Evolutionary conservation across 2,797 vertebrate species (phyloP), one percentile per base, ranked within the genome.

Genomic region (Chrosomus eos): DNA sequence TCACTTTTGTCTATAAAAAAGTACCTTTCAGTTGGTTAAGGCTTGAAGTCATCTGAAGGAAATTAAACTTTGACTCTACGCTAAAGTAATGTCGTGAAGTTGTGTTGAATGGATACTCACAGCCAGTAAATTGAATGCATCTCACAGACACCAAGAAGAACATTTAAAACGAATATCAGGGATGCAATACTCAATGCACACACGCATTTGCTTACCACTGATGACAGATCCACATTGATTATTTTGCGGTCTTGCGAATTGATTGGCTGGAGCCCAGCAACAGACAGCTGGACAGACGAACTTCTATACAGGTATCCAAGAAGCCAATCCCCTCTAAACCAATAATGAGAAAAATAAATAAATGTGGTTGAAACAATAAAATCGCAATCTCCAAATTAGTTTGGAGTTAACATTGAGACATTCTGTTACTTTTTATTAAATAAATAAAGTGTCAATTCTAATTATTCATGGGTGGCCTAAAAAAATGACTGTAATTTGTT

Each of bases 181-280:
- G 76, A 45, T 13, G 36, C 8, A 2, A 62, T 1, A 1, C n/a
- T 19, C 14, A 31, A 13, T 40, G n/a, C 78, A 19, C 26, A 51
- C 51, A 36, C 9, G n/a, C 19, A 28, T 58, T 64, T n/a, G 94
- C 97, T 96, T 92, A 99, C 98, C 90, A 99, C 94, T 0, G 96
- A 96, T 0, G 98, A 98, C 82, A 99, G 96, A 92, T 99, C 98
- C 92, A 99, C 95, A 21, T 99, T 99, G 87, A 97, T 94, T 93
- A 99, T 94, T 77, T 96, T 96, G 60, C 94, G 95, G 91, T 97
- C 94, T 51, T 95, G 94, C 80, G 98, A 89, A 87, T 88, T 90
- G 0, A 99, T 95, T 10, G 98, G 97, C 91, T 97, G 97, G 38
- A 99, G 94, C 40, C 98, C 98, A 1, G 98, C 98, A 0, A 99